Evolutionary conservation across 2,113 vertebrate species (phyloP).

Genomic region (Gadus chalcogrammus): DNA sequence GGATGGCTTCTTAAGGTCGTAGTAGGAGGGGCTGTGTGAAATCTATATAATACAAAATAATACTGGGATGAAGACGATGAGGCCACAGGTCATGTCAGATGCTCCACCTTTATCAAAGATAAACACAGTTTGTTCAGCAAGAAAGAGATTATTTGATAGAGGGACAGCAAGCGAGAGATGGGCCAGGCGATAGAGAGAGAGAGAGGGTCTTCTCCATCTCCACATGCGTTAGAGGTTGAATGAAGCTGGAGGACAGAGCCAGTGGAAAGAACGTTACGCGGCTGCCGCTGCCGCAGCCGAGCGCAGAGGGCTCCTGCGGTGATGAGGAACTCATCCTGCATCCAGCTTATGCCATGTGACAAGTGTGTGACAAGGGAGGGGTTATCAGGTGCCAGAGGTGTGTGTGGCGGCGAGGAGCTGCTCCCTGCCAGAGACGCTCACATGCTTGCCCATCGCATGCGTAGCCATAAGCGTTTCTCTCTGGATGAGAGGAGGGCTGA

Average conservation of each 20-base stretch:
- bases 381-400: slow-evolving; percentile 36
- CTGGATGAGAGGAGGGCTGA: background rate
- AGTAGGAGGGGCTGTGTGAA: too few relatives aligned
- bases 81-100: too few relatives aligned
- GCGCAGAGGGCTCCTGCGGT: slow-evolving; percentile 33
- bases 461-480: background rate
- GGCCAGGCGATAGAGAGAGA: background rate
- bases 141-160: too few relatives aligned
- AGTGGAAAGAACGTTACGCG: slow-evolving; percentile 13
- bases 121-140: too few relatives aligned
- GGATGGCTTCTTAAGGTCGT: too few relatives aligned
- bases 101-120: too few relatives aligned
- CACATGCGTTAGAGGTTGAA: slow-evolving; percentile 41
- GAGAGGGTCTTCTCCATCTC: background rate
- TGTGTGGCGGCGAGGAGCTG: background rate
- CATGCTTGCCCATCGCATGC: background rate
- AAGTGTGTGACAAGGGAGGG: slow-evolving; percentile 53
- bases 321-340: slow-evolving; percentile 54
- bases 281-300: background rate
- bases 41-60: too few relatives aligned
- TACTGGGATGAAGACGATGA: too few relatives aligned
- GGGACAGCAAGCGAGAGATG: too few relatives aligned
- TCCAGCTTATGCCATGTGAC: slow-evolving; percentile 66
- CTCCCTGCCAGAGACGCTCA: too few relatives aligned
- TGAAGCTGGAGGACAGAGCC: slow-evolving; percentile 43